A percentile compares a stretch with the other conserved stretches of the same genome.
phyloP scores from a whole-genome alignment of 2,888 invertebrate species.

The Agriopis marginaria region DNA sequence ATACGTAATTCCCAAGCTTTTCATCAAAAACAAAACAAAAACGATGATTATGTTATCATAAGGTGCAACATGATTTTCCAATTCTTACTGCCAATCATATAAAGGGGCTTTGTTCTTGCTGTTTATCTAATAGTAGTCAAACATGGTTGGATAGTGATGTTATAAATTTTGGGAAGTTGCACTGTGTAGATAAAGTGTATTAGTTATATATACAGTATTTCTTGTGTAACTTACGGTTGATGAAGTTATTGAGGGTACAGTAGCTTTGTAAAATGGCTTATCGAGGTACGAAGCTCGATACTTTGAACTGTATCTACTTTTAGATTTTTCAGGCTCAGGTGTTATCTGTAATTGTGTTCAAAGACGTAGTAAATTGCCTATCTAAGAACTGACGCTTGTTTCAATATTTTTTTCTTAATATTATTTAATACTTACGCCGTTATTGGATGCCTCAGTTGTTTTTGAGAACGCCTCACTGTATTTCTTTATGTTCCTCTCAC shows the following conservation, averaged over 20 bases:
- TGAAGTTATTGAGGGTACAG: conserved; percentile 87
- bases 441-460: conserved; percentile 74
- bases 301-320: conserved; percentile 86
- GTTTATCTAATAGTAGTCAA: conserved; percentile 29
- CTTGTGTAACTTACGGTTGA: conserved; percentile 79
- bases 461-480: conserved; percentile 74
- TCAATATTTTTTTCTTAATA: background rate
- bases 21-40: conserved; percentile 31
- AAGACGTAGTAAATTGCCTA: conserved; percentile 29
- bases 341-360: conserved; percentile 69
- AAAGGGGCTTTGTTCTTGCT: conserved; percentile 79
- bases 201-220: conserved; percentile 28
- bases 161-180: conserved; percentile 47
- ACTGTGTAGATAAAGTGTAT: conserved; percentile 34
- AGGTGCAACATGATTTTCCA: conserved; percentile 48
- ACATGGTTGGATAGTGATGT: conserved; percentile 7
- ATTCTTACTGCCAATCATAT: conserved; percentile 75
- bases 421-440: conserved; percentile 70
- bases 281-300: conserved; percentile 84
- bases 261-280: conserved; percentile 87
- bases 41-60: conserved; percentile 34
- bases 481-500: conserved; percentile 68
- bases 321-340: conserved; percentile 78
- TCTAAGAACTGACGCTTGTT: background rate
- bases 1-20: background rate